Evolutionary conservation across 1,140 invertebrate genomes (phyloP).

Genomic region (Diachasmimorpha longicaudata): DNA sequence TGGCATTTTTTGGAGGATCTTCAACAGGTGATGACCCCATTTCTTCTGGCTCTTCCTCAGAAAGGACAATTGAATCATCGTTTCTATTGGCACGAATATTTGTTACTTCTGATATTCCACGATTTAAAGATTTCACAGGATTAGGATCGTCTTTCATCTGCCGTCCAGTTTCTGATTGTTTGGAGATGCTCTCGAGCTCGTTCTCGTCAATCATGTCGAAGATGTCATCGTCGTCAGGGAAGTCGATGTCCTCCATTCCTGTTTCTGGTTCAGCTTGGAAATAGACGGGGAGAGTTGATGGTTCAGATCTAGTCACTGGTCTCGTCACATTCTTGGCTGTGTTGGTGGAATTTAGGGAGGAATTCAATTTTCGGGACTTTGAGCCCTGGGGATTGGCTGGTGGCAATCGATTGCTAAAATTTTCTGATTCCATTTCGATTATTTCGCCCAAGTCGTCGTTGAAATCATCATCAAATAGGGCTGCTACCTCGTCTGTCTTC

Average conservation of each 20-base stretch:
- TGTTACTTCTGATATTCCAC: too few relatives aligned
- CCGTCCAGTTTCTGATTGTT: background rate
- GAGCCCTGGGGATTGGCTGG: background rate
- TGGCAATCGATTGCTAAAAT: background rate
- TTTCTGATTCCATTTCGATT: conserved; percentile 35
- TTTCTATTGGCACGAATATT: background rate
- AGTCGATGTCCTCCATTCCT: background rate
- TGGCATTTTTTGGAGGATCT: background rate
- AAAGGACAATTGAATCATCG: background rate
- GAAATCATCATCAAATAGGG: conserved; percentile 45
- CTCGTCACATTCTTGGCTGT: background rate
- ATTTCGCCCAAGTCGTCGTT: conserved; percentile 41
- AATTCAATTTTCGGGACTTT: background rate
- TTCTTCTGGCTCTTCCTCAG: background rate
- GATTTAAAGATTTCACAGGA: background rate
- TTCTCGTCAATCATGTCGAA: background rate
- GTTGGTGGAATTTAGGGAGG: background rate
- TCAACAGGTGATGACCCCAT: background rate
- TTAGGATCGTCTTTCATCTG: background rate
- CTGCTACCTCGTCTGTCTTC: background rate
- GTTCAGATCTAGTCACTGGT: background rate
- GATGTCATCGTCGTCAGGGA: conserved; percentile 28
- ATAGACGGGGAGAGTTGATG: background rate
- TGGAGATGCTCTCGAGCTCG: background rate
- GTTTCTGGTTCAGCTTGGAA: background rate